phyloP scores from a whole-genome alignment of 2,113 vertebrate species.

The Dryoscopus gambensis region DNA sequence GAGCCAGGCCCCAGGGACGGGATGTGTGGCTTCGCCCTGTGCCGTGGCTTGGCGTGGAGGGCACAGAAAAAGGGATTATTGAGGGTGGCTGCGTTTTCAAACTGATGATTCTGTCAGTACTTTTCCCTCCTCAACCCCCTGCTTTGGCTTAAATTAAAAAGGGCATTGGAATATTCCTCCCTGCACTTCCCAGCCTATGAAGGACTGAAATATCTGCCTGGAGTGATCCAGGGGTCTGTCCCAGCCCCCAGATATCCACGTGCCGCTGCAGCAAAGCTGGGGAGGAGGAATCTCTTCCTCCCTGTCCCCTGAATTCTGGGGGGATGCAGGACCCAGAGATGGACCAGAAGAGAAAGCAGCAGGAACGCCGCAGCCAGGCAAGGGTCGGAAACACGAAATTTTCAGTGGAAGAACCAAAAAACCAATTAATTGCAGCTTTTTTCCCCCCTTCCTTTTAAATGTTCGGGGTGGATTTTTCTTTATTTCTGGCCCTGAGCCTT shows the following conservation, averaged over 20 bases:
- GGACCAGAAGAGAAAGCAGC: neutral
- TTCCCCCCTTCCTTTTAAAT: neutral
- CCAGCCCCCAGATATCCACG: rapidly evolving
- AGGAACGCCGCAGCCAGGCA: rapidly evolving
- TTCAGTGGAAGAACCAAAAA: neutral
- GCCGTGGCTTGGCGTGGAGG: rapidly evolving
- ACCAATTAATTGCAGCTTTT: rapidly evolving
- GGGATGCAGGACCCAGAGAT: neutral
- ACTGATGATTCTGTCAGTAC: too few species aligned
- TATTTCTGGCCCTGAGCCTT: neutral
- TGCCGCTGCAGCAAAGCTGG: neutral
- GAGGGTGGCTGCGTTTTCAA: rapidly evolving
- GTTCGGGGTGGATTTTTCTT: neutral
- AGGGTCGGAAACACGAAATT: neutral
- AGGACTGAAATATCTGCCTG: neutral
- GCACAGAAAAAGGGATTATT: neutral
- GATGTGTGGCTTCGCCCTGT: neutral
- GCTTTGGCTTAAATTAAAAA: neutral
- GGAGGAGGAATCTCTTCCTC: rapidly evolving
- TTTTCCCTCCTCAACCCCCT: neutral
- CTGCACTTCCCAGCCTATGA: rapidly evolving
- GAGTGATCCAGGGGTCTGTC: neutral
- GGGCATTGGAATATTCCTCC: rapidly evolving
- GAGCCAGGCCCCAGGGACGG: neutral
- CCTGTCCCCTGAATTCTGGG: neutral